Base-by-base conservation (phyloP, 2,888 invertebrate species). In the Heteromyza rotundicornis region DNA sequence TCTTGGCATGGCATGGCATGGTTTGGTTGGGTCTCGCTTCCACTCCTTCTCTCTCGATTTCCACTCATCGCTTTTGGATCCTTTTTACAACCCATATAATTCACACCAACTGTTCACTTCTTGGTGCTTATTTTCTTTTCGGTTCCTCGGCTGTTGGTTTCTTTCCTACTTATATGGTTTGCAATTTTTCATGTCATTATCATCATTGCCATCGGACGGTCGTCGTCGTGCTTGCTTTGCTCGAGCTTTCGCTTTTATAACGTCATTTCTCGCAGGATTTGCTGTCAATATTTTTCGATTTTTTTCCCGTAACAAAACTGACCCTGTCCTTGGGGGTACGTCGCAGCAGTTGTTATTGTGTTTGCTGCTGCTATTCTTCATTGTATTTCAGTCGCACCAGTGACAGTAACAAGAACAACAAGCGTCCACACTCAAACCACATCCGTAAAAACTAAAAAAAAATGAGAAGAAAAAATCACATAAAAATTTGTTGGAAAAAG, bases 171-270 rank as follows among this genome's bases (percentile, higher is more conserved):
- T 36, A 27, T 19, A 19, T 52, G 51, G 17, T 51, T 51, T 50
- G 32, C 44, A 64, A 56, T 61, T 61, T 58, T 60, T 60, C 59
- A 56, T 64, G 64, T 64, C 61, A 61, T 61, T 64, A 64, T 64
- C 64, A 61, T 23, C 50, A 49, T 49, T 23, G 27, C 57, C 53
- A n/a, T 57, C 49, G 32, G 22, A 16, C 47, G 27, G 40, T 2
- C 14, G 22, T 2, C 16, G 5, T 16, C 47, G 3, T 16, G n/a
- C 32, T 16, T 47, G n/a, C 22, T 22, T 40, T 44, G 24, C 49
- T 49, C 3, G 20, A n/a, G 14, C n/a, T 49, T 8, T 24, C 36
- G 12, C 36, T 19, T 47, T 47, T 57, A 51, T 27, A 60, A 57
- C 40, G 36, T 62, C 36, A 58, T 62, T 58, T 58, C 62, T 58